Evolutionary conservation across 2,888 invertebrate species (phyloP).

Genomic region (Mylabris sibirica): DNA sequence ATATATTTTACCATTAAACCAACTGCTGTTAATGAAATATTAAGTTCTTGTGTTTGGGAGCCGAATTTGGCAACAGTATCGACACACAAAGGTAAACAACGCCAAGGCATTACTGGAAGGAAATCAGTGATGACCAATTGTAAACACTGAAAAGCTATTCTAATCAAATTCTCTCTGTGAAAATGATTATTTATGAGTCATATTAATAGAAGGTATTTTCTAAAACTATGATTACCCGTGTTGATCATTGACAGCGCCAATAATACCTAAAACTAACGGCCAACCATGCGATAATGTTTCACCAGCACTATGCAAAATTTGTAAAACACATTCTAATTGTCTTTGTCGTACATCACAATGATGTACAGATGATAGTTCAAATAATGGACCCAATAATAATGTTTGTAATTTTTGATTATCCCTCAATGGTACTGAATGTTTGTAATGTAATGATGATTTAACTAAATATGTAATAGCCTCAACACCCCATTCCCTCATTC

Average conservation of each 20-base stretch:
- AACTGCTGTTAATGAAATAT: conserved; percentile 96
- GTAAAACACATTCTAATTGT: conserved; percentile 92
- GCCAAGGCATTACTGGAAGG: conserved; percentile 89
- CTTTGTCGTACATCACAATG: conserved; percentile 94
- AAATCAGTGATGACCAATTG: conserved; percentile 96
- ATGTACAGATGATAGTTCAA: conserved; percentile 88
- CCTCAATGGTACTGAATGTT: conserved; percentile 81
- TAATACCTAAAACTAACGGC: conserved; percentile 93
- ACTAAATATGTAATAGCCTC: conserved; percentile 95
- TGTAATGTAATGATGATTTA: conserved; percentile 87
- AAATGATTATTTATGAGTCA: not conserved
- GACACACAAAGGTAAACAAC: conserved; percentile 88
- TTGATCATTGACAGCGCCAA: conserved; percentile 93
- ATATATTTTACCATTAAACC: conserved; percentile 81
- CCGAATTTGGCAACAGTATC: conserved; percentile 96
- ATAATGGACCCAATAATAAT: conserved; percentile 85
- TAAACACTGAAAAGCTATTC: conserved; percentile 94
- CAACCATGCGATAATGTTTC: conserved; percentile 93
- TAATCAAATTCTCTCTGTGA: conserved; percentile 83
- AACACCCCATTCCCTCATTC: conserved; percentile 98
- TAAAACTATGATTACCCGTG: conserved; percentile 73
- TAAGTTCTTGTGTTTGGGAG: conserved; percentile 93
- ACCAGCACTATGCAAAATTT: conserved; percentile 91
- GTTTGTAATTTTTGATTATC: conserved; percentile 90
- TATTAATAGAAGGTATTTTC: conserved; percentile 23